Evolutionary conservation across 2,113 vertebrate genomes (phyloP).

Genomic region (Odocoileus hemionus): DNA sequence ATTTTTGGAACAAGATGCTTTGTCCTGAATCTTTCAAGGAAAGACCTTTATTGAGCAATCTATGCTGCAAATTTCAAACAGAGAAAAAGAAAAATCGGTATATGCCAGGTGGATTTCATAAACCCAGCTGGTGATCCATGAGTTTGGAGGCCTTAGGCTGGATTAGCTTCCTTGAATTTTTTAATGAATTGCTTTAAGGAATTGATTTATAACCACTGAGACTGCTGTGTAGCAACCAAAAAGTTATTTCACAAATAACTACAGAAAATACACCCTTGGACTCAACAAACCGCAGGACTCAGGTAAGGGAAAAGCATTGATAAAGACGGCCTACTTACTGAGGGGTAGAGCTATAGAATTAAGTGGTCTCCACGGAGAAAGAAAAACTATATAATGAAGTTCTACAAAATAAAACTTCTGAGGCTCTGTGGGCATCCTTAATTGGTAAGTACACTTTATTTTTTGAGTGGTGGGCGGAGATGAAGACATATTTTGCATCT

Average conservation of each 20-base stretch:
- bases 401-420: not conserved
- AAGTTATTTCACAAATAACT: constrained; percentile 53
- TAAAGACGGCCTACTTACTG: not conserved
- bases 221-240: constrained; percentile 40
- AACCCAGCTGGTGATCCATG: constrained; percentile 58
- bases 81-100: constrained; percentile 12
- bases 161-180: constrained; percentile 47
- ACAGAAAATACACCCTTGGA: not conserved
- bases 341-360: not conserved
- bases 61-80: constrained; percentile 26
- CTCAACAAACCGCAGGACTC: not conserved
- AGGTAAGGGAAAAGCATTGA: not conserved
- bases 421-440: not conserved
- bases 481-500: not conserved
- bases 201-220: constrained; percentile 41
- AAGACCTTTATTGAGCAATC: constrained; percentile 47
- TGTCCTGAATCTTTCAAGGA: constrained; percentile 11
- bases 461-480: not conserved
- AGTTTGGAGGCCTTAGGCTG: constrained; percentile 32
- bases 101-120: constrained; percentile 49
- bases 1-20: not conserved
- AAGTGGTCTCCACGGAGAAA: not conserved
- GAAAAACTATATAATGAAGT: not conserved
- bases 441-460: not conserved
- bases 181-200: constrained; percentile 71